These are phyloP conservation scores for Ichneumon xanthorius DNA, from an alignment of 2,888 invertebrate species.

Conservation along the genomic window DNA sequence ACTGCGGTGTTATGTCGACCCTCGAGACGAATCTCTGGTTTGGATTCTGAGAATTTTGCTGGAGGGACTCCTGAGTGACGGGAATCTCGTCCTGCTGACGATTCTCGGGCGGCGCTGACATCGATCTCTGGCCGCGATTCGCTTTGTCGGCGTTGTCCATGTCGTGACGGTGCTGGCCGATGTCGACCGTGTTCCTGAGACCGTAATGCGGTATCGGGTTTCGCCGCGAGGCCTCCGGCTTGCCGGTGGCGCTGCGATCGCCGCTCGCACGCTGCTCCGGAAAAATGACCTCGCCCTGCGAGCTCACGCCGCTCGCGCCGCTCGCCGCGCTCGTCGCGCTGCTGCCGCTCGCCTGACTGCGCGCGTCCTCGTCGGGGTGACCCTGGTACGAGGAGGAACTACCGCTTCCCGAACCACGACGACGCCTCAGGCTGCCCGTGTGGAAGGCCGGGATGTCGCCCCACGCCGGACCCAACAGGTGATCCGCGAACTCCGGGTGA, in stretches of 20 bases:
- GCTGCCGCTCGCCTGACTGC: conserved; percentile 82
- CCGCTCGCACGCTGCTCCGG: conserved; percentile 50
- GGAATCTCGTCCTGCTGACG: conserved; percentile 80
- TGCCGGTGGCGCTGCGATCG: conserved; percentile 42
- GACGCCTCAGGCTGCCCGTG: conserved; percentile 74
- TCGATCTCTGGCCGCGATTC: conserved; percentile 89
- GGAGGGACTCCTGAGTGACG: conserved; percentile 74
- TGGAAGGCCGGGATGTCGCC: conserved; percentile 78
- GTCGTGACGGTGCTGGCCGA: conserved; percentile 88
- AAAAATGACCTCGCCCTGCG: conserved; percentile 75
- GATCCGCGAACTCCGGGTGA: conserved; percentile 91
- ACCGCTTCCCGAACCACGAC: conserved; percentile 75
- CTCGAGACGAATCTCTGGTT: conserved; percentile 78
- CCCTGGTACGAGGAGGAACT: conserved; percentile 72
- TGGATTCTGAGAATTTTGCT: conserved; percentile 77
- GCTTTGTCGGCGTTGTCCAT: conserved; percentile 86
- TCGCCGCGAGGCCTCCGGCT: conserved; percentile 63
- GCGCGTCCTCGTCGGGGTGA: conserved; percentile 81
- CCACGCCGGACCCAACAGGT: conserved; percentile 85
- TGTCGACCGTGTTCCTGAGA: conserved; percentile 91
- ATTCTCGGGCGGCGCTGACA: conserved; percentile 92
- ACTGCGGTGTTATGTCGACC: conserved; percentile 82
- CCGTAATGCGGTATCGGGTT: conserved; percentile 88
- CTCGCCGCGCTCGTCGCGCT: conserved; percentile 80
- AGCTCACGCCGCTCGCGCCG: conserved; percentile 80